Percentiles rank a stretch among this genome's conserved stretches.
These are phyloP conservation scores for Anoplophora glabripennis DNA, from an alignment of 1,140 invertebrate species.

Conservation along the genomic window DNA sequence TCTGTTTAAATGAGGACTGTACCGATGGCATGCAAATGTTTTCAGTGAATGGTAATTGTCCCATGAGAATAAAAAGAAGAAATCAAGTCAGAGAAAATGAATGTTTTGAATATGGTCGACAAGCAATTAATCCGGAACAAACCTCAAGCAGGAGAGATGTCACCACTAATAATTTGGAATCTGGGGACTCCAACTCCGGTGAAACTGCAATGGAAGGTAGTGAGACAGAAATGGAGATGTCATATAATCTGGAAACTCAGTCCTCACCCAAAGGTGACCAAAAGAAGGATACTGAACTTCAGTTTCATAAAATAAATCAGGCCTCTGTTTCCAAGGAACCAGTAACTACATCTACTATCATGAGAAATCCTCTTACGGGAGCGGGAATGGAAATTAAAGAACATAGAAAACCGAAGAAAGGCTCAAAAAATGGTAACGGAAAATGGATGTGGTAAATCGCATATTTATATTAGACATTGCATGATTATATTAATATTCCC, in stretches of 20 bases:
- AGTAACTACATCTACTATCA: slow-evolving; percentile 29
- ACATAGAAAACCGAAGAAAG: slow-evolving; percentile 26
- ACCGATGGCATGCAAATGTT: slow-evolving; percentile 37
- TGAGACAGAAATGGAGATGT: slow-evolving; percentile 7
- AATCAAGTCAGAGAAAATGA: slow-evolving; percentile 16
- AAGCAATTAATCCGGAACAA: too few relatives aligned
- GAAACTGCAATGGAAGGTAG: neutral
- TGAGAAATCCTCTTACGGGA: slow-evolving; percentile 35
- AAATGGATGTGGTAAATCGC: slow-evolving; percentile 31
- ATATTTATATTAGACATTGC: neutral
- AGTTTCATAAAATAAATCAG: neutral
- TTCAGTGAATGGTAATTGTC: slow-evolving; percentile 34
- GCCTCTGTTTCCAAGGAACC: neutral
- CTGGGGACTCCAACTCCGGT: slow-evolving; percentile 3
- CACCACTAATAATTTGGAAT: neutral
- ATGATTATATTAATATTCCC: too few relatives aligned
- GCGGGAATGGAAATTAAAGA: slow-evolving; percentile 30
- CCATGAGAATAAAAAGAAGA: slow-evolving; percentile 22
- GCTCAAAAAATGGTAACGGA: slow-evolving; percentile 1
- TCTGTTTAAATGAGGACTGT: slow-evolving; percentile 35
- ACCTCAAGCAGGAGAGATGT: neutral
- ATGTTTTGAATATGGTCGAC: slow-evolving; percentile 8
- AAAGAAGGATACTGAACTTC: neutral
- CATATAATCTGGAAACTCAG: neutral
- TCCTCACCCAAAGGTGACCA: slow-evolving; percentile 2